Conservation (phyloP, 2,888 invertebrate species). For the Macrophya alboannulata region DNA sequence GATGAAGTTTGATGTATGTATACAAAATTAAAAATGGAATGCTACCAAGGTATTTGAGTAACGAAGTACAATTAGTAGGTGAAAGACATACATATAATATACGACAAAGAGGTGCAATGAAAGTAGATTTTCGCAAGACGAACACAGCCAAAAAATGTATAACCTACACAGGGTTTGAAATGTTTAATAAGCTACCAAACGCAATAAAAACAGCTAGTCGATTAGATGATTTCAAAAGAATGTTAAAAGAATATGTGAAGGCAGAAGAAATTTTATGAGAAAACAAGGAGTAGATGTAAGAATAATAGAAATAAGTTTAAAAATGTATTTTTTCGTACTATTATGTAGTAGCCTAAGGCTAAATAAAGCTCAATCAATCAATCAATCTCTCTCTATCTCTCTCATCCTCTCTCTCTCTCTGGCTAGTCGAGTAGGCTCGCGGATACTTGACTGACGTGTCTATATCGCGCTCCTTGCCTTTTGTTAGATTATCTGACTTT, state of each 20-base stretch:
- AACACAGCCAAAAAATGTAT: conserved; percentile 51
- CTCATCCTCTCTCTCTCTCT: no score
- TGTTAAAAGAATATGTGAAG: conserved; percentile 51
- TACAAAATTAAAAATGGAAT: conserved; percentile 52
- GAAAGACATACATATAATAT: not conserved
- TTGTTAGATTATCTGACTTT: no score
- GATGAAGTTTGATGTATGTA: conserved; percentile 54
- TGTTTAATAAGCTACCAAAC: conserved; percentile 43
- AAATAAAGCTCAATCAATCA: no score
- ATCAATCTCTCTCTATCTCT: no score
- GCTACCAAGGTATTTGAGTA: conserved; percentile 19
- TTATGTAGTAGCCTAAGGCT: no score
- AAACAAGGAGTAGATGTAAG: not conserved
- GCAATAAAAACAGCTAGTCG: conserved; percentile 31
- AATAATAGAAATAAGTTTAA: no score
- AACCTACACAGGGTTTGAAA: conserved; percentile 52
- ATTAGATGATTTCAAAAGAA: conserved; percentile 6
- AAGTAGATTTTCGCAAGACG: conserved; percentile 7
- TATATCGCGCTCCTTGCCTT: no score
- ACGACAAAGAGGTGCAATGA: conserved; percentile 3
- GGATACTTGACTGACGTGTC: no score
- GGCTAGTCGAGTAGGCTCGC: no score
- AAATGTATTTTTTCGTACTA: no score
- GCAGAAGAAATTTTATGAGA: conserved; percentile 28
- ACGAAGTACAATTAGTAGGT: not conserved